Evolutionary conservation across 1,140 invertebrate genomes (phyloP), one percentile per base, ranked within the genome.

Genomic region (Tachypleus tridentatus): DNA sequence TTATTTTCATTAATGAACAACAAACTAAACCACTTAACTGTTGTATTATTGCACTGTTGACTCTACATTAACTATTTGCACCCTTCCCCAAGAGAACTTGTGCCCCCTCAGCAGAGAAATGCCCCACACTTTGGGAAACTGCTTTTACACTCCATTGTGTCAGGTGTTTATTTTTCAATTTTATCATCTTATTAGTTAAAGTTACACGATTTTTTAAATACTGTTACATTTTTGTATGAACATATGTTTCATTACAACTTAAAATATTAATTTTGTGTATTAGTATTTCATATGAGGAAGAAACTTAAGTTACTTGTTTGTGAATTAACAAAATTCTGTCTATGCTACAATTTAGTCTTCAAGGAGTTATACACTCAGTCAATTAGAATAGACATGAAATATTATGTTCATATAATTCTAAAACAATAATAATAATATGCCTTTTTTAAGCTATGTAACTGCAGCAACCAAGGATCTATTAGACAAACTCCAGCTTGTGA

Each of bases 391-490:
- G 29, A 8, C 58, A 2, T 8, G 8, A 8, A 8, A 60, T 8
- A 8, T 29, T 9, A 9, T 47, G 59, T 49, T 7, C 51, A 11
- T 49, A n/a, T 6, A n/a, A 48, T 56, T 9, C 62, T 58, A 29
- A 10, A 54, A 58, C 54, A 47, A 29, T n/a, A 10, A 64, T 29
- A 47, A 29, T n/a, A 10, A 64, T 29, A 48, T 70, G 47, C 49
- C 49, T 68, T 60, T 61, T 77, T 77, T 59, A 75, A 88, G 78
- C 77, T 78, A 67, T 93, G 93, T 72, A 82, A 84, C 51, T 97
- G 93, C 76, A 85, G 86, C 62, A 73, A 78, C 5, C 77, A 78
- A 4, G 91, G 91, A n/a, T 84, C 87, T 1, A 76, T 80, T 8
- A 82, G 78, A 8, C 74, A 81, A 48, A 83, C 87, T 57, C 29